phyloP scores from a whole-genome alignment of 1,140 invertebrate genomes.

The Caenorhabditis remanei region DNA sequence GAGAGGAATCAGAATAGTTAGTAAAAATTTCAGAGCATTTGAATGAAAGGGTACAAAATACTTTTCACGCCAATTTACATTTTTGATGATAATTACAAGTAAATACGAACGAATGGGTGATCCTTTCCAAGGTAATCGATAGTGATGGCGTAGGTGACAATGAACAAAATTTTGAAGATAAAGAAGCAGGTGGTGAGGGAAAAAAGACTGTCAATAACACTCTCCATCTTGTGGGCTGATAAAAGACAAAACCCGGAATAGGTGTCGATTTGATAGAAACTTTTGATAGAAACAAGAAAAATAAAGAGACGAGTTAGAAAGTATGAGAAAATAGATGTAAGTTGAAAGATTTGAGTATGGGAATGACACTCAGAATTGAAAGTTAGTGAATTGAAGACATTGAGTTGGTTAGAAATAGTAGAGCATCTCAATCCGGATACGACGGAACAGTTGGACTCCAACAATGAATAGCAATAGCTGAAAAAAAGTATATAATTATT shows the following conservation, averaged over 20 bases:
- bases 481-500: constrained; percentile 42
- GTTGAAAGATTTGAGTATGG: neutral
- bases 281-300: neutral
- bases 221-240: constrained; percentile 12
- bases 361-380: neutral
- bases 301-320: neutral
- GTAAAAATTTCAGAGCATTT: too few species aligned
- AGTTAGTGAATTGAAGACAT: neutral
- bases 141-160: neutral
- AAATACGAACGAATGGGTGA: constrained; percentile 12
- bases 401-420: constrained; percentile 57
- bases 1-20: too few species aligned
- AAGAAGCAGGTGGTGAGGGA: neutral
- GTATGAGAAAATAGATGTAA: neutral
- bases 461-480: constrained; percentile 43
- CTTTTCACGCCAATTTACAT: too few species aligned
- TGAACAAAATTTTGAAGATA: constrained; percentile 1
- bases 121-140: neutral
- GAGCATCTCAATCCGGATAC: constrained; percentile 60
- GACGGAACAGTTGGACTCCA: constrained; percentile 56
- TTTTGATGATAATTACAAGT: neutral
- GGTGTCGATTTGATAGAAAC: neutral
- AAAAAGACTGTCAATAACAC: constrained; percentile 21
- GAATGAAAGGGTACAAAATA: too few species aligned
- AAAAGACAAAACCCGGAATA: constrained; percentile 1